phyloP scores from a whole-genome alignment of 1,140 invertebrate species.

The Sipha flava region DNA sequence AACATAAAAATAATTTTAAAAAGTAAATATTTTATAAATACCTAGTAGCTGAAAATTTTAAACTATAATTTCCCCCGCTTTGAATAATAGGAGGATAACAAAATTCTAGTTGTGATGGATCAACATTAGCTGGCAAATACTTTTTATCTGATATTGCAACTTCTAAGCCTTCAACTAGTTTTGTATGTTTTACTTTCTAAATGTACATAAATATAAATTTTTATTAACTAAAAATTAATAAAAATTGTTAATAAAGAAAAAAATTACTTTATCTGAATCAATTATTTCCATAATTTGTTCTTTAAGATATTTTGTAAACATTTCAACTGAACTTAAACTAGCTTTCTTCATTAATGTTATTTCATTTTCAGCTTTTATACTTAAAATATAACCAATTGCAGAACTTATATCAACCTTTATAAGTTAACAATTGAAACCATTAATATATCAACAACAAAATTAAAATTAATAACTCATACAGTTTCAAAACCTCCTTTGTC shows the following conservation, averaged over 20 bases:
- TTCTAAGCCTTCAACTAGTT: slow-evolving; percentile 91
- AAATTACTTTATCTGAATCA: slow-evolving; percentile 80
- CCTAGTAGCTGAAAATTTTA: slow-evolving; percentile 87
- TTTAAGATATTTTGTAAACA: slow-evolving; percentile 93
- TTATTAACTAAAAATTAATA: neutral
- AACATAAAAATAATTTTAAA: neutral
- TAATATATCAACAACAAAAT: neutral
- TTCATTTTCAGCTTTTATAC: slow-evolving; percentile 91
- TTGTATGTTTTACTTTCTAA: slow-evolving; percentile 88
- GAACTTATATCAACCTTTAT: slow-evolving; percentile 73
- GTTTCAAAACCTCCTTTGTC: slow-evolving; percentile 72
- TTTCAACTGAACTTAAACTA: slow-evolving; percentile 81
- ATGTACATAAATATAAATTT: slow-evolving; percentile 35
- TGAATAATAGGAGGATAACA: slow-evolving; percentile 98
- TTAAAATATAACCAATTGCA: slow-evolving; percentile 77
- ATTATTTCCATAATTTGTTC: slow-evolving; percentile 98
- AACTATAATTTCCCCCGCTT: slow-evolving; percentile 90
- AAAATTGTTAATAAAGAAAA: too few relatives aligned
- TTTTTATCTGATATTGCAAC: slow-evolving; percentile 85
- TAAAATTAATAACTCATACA: slow-evolving; percentile 43
- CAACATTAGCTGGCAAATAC: slow-evolving; percentile 75
- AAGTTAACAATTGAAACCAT: neutral
- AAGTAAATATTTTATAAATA: slow-evolving; percentile 36
- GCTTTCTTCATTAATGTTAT: slow-evolving; percentile 90
- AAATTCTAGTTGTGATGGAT: slow-evolving; percentile 82